A percentile compares a stretch with the other conserved stretches of the same genome.
Evolutionary conservation across 37 sponge, comb jelly and placozoan genomes (phyloP).

Genomic region (Aphrocallistes beatrix): DNA sequence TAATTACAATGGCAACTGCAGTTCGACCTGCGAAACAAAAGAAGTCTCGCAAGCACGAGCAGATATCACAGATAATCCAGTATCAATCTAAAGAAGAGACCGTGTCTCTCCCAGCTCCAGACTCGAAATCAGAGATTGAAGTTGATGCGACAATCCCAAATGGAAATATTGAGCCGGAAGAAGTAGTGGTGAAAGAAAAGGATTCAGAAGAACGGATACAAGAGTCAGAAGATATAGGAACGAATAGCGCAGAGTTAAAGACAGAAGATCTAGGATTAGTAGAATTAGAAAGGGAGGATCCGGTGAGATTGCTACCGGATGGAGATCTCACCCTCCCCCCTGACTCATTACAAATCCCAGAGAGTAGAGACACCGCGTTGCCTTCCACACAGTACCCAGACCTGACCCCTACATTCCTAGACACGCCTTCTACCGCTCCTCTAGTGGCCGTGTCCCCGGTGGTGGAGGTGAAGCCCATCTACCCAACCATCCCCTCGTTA

Average conservation of each 20-base stretch:
- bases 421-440: too few relatives aligned
- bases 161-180: background rate
- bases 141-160: background rate
- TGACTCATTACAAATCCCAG: too few relatives aligned
- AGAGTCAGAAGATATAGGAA: too few relatives aligned
- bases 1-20: background rate
- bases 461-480: background rate
- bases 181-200: background rate
- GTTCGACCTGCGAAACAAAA: slow-evolving; percentile 10
- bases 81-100: background rate
- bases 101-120: background rate
- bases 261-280: too few relatives aligned
- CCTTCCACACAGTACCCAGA: background rate
- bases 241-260: too few relatives aligned
- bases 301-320: too few relatives aligned
- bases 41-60: background rate
- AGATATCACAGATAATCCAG: background rate
- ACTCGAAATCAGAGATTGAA: background rate
- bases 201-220: too few relatives aligned
- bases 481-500: background rate
- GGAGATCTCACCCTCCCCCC: too few relatives aligned
- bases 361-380: too few relatives aligned
- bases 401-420: background rate
- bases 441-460: background rate
- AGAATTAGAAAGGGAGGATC: too few relatives aligned